These are phyloP conservation scores for Sarcophaga subvicina DNA, from an alignment of 2,888 invertebrate species.

Conservation along the genomic window DNA sequence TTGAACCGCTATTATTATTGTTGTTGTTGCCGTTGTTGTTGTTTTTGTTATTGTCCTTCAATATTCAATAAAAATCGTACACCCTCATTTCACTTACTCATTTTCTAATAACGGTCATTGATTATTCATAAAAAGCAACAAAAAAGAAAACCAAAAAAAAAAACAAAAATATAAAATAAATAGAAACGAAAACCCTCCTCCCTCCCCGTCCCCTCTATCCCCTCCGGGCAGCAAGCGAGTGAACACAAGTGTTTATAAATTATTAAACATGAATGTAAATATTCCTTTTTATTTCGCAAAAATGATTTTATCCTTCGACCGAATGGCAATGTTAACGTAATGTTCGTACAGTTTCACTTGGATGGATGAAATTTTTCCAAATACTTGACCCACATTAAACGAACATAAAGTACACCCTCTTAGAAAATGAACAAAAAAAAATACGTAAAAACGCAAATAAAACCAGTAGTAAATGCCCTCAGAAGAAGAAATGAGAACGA, in stretches of 20 bases:
- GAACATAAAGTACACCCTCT: conserved; percentile 63
- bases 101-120: conserved; percentile 55
- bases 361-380: conserved; percentile 28
- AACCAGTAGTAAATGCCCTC: conserved; percentile 58
- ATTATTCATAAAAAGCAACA: conserved; percentile 51
- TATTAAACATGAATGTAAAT: conserved; percentile 53
- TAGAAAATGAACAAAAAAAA: conserved; percentile 13
- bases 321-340: conserved; percentile 65
- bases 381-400: conserved; percentile 69
- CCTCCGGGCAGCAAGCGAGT: not conserved
- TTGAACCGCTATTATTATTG: not conserved
- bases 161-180: conserved; percentile 10
- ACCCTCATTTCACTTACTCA: conserved; percentile 23
- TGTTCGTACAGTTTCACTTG: conserved; percentile 33
- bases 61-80: conserved; percentile 19
- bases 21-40: too few species aligned
- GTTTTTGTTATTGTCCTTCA: not conserved
- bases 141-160: conserved; percentile 30
- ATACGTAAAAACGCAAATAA: not conserved
- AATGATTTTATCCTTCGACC: conserved; percentile 66
- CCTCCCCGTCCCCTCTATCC: not conserved
- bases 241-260: conserved; percentile 15
- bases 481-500: conserved; percentile 36
- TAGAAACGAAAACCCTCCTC: conserved; percentile 28
- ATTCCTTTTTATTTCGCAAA: conserved; percentile 55